These are phyloP conservation scores for Abscondita cerata DNA, from an alignment of 2,888 invertebrate species.

Conservation along the genomic window DNA sequence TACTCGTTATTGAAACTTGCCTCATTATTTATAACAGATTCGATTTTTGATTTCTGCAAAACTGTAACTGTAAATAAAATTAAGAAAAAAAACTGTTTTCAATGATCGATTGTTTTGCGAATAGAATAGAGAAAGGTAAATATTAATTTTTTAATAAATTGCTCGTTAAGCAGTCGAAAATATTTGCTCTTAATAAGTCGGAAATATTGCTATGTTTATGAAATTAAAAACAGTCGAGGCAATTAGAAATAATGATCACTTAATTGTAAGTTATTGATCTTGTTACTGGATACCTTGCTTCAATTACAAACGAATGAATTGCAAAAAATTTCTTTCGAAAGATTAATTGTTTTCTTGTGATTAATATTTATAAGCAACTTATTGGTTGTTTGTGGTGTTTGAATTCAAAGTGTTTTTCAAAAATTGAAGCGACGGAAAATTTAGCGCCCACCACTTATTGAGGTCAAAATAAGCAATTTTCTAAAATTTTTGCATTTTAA, in stretches of 20 bases:
- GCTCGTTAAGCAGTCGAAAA: constrained; percentile 56
- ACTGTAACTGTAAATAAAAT: constrained; percentile 20
- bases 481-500: no score
- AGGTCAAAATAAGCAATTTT: no score
- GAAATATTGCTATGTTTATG: no score
- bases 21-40: constrained; percentile 54
- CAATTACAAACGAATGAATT: constrained; percentile 50
- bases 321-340: constrained; percentile 23
- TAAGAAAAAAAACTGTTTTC: not conserved
- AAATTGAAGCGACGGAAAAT: no score
- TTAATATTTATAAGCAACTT: constrained; percentile 5
- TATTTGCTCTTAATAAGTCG: no score
- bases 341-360: constrained; percentile 10
- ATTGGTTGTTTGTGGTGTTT: constrained; percentile 1
- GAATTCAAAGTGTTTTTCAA: no score
- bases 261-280: constrained; percentile 60
- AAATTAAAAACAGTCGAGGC: constrained; percentile 54
- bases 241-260: constrained; percentile 59
- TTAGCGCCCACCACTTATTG: no score
- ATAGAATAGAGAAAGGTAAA: constrained; percentile 2
- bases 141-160: constrained; percentile 53
- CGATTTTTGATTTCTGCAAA: constrained; percentile 54
- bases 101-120: not conserved
- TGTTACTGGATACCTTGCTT: constrained; percentile 56
- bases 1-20: constrained; percentile 34